Evolutionary conservation across 2,888 invertebrate genomes (phyloP), one percentile per base, ranked within the genome.

Genomic region (Melieria picta): DNA sequence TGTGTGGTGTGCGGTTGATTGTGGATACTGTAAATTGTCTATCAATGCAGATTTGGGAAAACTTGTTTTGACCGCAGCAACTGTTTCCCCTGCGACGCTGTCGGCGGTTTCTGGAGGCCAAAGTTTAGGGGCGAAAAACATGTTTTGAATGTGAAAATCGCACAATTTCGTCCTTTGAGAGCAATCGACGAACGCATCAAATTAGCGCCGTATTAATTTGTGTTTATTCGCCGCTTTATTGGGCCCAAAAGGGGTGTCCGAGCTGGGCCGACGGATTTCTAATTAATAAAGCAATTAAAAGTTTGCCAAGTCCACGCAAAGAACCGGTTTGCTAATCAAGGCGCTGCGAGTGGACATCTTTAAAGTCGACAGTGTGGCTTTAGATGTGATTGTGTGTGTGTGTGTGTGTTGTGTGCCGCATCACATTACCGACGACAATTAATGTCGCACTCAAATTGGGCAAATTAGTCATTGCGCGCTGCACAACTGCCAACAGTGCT

Each of bases 1-100:
- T 4, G 9, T n/a, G 9, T 5, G 13, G 9, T 57, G 16, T 43
- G 50, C 65, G 66, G 71, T 78, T 78, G 72, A 75, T 77, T 77
- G 76, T 75, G 72, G 69, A 60, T 62, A 69, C 76, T 76, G 75
- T 79, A 82, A 81, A 79, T 83, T 83, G 82, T 79, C 82, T 81
- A 83, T 83, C 78, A 82, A 81, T 82, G 46, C 52, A 60, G 65
- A 65, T 45, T 45, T 61, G 70, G 45, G 50, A 63, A 69, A 55
- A 55, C 68, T 69, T 64, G 50, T 64, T 64, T 55, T 47, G 30
- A 30, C 30, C 11, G 2, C n/a, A 30, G 52, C 52, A 50, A 4
- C 43, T 6, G n/a, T 52, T 9, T 16, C 7, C 48, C 2, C 3
- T 30, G 42, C 13, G 4, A 16, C 7, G 30, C 6, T 7, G 9